These are phyloP conservation scores for Pangasius larnaudii DNA, from an alignment of 2,797 vertebrate genomes.

Conservation along the genomic window DNA sequence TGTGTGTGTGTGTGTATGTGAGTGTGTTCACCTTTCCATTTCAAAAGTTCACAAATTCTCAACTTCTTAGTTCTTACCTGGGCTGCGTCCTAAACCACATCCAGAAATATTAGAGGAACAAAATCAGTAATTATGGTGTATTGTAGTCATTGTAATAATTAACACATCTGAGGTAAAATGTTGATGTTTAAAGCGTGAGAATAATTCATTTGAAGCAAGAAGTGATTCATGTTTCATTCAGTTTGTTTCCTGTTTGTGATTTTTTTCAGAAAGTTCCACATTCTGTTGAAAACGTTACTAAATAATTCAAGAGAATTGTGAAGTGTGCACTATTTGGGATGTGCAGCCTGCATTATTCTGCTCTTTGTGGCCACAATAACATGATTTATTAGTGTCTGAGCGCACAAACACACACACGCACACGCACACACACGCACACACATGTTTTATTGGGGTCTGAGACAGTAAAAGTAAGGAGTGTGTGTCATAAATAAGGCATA, in stretches of 20 bases:
- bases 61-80: background rate
- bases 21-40: background rate
- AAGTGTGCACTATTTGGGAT: conserved; percentile 4
- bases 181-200: background rate
- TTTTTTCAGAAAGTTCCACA: conserved; percentile 5
- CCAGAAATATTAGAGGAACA: background rate
- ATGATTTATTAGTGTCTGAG: background rate
- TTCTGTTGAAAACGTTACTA: conserved; percentile 3
- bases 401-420: background rate
- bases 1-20: background rate
- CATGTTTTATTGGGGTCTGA: background rate
- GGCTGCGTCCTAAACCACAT: background rate
- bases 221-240: background rate
- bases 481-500: background rate
- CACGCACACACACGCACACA: background rate
- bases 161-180: background rate
- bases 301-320: conserved; percentile 1
- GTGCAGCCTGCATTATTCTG: background rate
- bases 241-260: background rate
- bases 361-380: background rate
- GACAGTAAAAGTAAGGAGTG: background rate
- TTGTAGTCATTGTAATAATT: background rate
- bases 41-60: too few species aligned
- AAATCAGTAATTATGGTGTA: background rate
- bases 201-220: background rate